A percentile compares a stretch with the other conserved stretches of the same genome.
Evolutionary conservation across 2,797 vertebrate genomes (phyloP).

Genomic region (Simalia tracyae): DNA sequence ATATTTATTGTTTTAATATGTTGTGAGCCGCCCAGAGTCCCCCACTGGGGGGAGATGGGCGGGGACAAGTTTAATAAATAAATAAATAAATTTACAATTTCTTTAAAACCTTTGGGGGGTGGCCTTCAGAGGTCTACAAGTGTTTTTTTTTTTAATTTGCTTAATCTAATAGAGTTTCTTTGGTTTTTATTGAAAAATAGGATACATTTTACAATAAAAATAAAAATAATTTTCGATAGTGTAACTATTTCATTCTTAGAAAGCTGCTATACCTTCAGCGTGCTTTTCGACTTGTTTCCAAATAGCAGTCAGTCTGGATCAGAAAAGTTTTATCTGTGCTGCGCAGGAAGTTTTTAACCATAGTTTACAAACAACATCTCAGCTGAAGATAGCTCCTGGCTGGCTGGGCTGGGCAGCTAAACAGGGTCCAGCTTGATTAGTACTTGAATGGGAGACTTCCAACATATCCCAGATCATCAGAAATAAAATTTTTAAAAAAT

Average conservation of each 20-base stretch:
- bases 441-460: background rate
- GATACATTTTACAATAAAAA: background rate
- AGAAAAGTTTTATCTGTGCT: background rate
- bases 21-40: no score
- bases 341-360: background rate
- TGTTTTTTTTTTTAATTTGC: background rate
- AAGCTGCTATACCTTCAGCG: background rate
- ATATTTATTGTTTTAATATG: no score
- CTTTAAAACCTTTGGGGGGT: background rate
- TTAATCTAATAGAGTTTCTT: background rate
- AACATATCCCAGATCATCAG: background rate
- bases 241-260: background rate
- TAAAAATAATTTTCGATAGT: no score
- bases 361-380: background rate
- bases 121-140: background rate
- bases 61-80: no score
- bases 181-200: background rate
- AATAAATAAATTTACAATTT: background rate
- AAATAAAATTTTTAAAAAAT: background rate
- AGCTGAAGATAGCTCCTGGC: background rate
- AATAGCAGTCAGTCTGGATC: background rate
- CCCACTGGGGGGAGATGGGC: no score
- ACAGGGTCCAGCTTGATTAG: background rate
- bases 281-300: background rate
- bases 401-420: background rate